Percentiles rank a stretch among this genome's conserved stretches.
Evolutionary conservation across 2,888 invertebrate species (phyloP).

Genomic region (Marronus borbonicus): DNA sequence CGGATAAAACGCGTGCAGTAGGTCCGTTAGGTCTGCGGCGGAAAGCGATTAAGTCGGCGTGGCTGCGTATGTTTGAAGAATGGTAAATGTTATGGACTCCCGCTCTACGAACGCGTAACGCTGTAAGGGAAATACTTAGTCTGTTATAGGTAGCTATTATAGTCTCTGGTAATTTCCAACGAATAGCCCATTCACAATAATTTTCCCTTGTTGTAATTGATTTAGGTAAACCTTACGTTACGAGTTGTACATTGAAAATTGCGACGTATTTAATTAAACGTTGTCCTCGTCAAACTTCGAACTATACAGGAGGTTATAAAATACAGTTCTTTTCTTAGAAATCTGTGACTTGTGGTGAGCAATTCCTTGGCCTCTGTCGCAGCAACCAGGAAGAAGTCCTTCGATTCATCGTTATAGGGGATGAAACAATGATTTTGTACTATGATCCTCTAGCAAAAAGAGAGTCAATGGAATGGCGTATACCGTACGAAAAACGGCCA

Average conservation of each 20-base stretch:
- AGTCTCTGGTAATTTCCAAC: not conserved
- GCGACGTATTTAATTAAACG: no score
- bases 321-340: no score
- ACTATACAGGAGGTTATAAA: no score
- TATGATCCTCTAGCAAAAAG: no score
- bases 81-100: not conserved
- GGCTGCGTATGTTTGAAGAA: constrained; percentile 8
- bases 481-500: no score
- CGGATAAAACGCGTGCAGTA: constrained; percentile 34
- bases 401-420: no score
- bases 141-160: not conserved
- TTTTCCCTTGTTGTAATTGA: constrained; percentile 1
- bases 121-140: constrained; percentile 17
- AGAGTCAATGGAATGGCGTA: no score
- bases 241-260: not conserved
- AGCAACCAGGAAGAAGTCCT: no score
- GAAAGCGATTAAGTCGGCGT: constrained; percentile 3
- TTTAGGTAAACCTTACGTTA: not conserved
- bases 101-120: constrained; percentile 2
- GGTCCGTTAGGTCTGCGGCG: constrained; percentile 6
- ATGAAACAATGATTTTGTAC: no score
- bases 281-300: no score
- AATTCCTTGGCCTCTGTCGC: no score
- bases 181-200: not conserved
- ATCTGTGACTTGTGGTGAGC: no score